These are phyloP conservation scores for Lasioglossum figueresi DNA, from an alignment of 2,888 invertebrate genomes.

Conservation along the genomic window DNA sequence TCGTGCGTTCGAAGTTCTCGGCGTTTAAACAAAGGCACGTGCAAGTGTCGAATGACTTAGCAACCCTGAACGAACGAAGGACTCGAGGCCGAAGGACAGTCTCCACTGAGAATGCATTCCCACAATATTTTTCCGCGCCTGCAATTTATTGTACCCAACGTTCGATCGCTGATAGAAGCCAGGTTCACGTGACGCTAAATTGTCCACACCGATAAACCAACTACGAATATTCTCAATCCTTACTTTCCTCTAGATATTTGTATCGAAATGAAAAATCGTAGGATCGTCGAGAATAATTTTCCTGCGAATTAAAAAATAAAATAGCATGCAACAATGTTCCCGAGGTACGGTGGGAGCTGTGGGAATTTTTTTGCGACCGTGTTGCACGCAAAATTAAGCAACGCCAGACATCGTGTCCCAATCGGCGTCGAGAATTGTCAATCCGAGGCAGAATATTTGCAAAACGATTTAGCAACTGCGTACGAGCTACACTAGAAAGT, in stretches of 20 bases:
- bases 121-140: constrained; percentile 47
- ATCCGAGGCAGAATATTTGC: constrained; percentile 46
- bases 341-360: background rate
- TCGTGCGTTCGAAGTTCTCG: background rate
- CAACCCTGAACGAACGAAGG: constrained; percentile 77
- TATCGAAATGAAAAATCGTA: background rate
- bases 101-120: constrained; percentile 71
- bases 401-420: constrained; percentile 28
- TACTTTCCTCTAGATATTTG: background rate
- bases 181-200: constrained; percentile 5
- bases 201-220: background rate
- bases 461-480: constrained; percentile 61
- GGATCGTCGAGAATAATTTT: background rate
- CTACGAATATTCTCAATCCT: background rate
- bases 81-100: constrained; percentile 76
- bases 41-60: constrained; percentile 54
- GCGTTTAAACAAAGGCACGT: constrained; percentile 50
- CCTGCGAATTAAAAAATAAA: background rate
- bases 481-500: constrained; percentile 72
- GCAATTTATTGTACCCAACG: constrained; percentile 26
- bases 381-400: constrained; percentile 38
- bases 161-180: constrained; percentile 17
- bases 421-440: constrained; percentile 45
- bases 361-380: constrained; percentile 22
- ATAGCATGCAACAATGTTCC: background rate